Conservation (phyloP, 2,113 vertebrate genomes). For the Macroglossus sobrinus region DNA sequence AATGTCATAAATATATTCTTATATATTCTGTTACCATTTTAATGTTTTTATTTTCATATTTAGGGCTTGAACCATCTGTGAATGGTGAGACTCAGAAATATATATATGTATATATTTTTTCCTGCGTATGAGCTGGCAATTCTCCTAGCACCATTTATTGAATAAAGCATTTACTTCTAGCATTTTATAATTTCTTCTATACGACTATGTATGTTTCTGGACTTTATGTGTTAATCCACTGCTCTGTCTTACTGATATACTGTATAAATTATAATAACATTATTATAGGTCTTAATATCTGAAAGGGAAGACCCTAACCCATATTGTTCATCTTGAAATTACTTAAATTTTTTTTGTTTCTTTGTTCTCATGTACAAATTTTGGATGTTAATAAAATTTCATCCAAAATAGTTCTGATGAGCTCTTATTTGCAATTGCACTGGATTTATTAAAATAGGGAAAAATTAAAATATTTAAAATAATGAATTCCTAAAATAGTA, state of each 20-base stretch:
- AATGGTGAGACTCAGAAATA: not conserved
- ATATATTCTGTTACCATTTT: not conserved
- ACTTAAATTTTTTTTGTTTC: not conserved
- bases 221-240: not conserved
- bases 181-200: not conserved
- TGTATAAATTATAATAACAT: not conserved
- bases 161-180: not conserved
- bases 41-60: not conserved
- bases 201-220: not conserved
- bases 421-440: not conserved
- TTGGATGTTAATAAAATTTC: not conserved
- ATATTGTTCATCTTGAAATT: not conserved
- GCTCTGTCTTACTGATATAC: not conserved
- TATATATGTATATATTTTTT: not conserved
- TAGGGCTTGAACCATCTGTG: not conserved
- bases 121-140: not conserved
- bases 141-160: not conserved
- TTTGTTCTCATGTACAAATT: not conserved
- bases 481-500: not conserved
- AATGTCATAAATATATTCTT: not conserved
- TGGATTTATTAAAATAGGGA: not conserved
- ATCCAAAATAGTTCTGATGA: not conserved
- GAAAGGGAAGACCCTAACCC: not conserved
- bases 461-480: not conserved
- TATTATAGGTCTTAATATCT: not conserved